phyloP scores from a whole-genome alignment of 1,140 invertebrate genomes.

The Drosophila ananassae region DNA sequence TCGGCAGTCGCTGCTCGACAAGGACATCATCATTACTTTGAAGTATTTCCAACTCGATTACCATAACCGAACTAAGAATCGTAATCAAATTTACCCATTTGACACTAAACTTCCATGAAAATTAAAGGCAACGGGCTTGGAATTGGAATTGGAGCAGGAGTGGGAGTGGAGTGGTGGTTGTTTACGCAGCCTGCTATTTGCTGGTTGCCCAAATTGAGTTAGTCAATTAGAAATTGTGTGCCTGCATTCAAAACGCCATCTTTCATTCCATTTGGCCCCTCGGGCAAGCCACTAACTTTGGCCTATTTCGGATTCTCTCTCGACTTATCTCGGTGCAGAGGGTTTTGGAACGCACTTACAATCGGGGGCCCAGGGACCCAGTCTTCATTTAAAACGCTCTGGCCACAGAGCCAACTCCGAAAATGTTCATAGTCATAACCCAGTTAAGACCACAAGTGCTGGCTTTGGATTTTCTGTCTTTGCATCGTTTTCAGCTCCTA shows the following conservation, averaged over 20 bases:
- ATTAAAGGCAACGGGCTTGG: not conserved
- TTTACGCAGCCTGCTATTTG: conserved; percentile 18
- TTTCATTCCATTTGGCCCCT: not conserved
- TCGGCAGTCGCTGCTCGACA: conserved; percentile 2
- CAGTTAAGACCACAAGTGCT: conserved; percentile 47
- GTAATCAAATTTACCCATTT: conserved; percentile 78
- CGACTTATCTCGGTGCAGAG: conserved; percentile 4
- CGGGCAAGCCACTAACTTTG: conserved; percentile 45
- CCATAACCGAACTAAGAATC: conserved; percentile 75
- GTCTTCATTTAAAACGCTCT: conserved; percentile 42
- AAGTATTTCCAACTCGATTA: conserved; percentile 80
- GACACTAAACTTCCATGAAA: conserved; percentile 69
- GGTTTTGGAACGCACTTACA: conserved; percentile 24
- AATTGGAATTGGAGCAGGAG: not conserved
- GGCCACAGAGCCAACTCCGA: conserved; percentile 19
- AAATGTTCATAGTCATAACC: conserved; percentile 39
- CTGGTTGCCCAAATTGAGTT: conserved; percentile 64
- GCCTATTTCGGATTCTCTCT: conserved; percentile 8
- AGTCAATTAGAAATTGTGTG: conserved; percentile 74
- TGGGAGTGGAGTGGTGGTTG: conserved; percentile 2
- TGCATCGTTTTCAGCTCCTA: conserved; percentile 3
- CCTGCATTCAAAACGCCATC: conserved; percentile 53
- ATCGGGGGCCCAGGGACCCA: not conserved
- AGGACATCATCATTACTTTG: conserved; percentile 50
- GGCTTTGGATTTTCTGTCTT: conserved; percentile 13